phyloP scores from a whole-genome alignment of 2,797 vertebrate species.

The Nothura maculosa region DNA sequence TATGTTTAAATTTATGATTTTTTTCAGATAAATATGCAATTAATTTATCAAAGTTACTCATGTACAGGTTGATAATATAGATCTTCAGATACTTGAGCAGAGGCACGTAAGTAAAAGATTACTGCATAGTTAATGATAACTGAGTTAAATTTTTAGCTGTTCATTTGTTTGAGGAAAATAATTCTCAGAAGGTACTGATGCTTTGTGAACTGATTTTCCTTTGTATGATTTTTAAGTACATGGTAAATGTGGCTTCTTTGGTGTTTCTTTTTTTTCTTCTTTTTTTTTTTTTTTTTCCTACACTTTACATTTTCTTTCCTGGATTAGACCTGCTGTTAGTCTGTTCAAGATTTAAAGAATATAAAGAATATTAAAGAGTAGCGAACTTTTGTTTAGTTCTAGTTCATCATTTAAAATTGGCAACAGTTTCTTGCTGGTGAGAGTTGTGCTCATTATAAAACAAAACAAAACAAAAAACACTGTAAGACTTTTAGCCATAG shows the following conservation, averaged over 20 bases:
- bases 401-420: neutral
- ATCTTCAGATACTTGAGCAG: neutral
- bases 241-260: neutral
- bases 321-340: neutral
- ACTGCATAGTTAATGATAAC: neutral
- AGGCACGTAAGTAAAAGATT: neutral
- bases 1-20: conserved; percentile 8
- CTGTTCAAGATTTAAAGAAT: neutral
- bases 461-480: conserved; percentile 28
- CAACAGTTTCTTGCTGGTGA: neutral
- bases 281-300: neutral
- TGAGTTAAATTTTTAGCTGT: conserved; percentile 7
- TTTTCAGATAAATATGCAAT: neutral
- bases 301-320: neutral
- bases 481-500: neutral
- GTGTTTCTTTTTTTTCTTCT: neutral
- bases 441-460: neutral
- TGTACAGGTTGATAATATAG: neutral
- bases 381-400: neutral
- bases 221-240: neutral
- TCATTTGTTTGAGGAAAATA: conserved; percentile 20
- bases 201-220: neutral
- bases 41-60: neutral
- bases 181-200: neutral
- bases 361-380: neutral